Conservation (phyloP, 1,140 invertebrate genomes). For the Lasaia peninsularis region DNA sequence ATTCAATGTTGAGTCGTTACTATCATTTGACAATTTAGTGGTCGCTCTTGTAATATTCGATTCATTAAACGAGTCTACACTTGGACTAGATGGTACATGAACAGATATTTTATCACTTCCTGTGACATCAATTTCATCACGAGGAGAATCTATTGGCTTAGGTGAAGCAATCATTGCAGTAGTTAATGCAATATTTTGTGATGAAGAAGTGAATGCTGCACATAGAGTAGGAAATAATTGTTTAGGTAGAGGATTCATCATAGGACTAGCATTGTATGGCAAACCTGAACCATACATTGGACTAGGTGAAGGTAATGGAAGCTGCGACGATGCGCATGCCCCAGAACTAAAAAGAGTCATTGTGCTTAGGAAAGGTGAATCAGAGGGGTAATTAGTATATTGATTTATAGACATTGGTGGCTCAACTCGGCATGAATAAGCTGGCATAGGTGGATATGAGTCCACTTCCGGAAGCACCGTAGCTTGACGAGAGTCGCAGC, state of each 20-base stretch:
- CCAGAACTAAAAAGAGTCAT: constrained; percentile 79
- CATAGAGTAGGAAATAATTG: constrained; percentile 76
- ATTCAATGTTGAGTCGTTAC: constrained; percentile 44
- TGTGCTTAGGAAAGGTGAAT: constrained; percentile 78
- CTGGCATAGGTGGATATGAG: constrained; percentile 66
- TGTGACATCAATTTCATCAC: constrained; percentile 61
- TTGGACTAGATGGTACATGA: constrained; percentile 56
- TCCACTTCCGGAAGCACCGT: constrained; percentile 63
- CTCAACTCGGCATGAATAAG: constrained; percentile 70
- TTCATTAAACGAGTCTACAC: constrained; percentile 55
- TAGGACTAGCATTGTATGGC: constrained; percentile 74
- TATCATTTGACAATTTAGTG: constrained; percentile 59
- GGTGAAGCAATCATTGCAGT: constrained; percentile 83
- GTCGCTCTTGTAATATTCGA: constrained; percentile 39
- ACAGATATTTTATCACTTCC: constrained; percentile 64
- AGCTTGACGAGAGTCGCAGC: constrained; percentile 47
- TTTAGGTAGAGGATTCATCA: constrained; percentile 46
- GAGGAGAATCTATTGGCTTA: constrained; percentile 68
- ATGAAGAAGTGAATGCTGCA: constrained; percentile 87
- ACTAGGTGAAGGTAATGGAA: constrained; percentile 81
- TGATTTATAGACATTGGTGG: constrained; percentile 65
- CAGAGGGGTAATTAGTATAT: constrained; percentile 72
- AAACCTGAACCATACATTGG: constrained; percentile 80
- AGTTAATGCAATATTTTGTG: constrained; percentile 86
- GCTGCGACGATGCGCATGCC: constrained; percentile 69